A percentile compares a stretch with the other conserved stretches of the same genome.
Evolutionary conservation across 2,113 vertebrate species (phyloP).

Genomic region (Mesoclemmys tuberculata): DNA sequence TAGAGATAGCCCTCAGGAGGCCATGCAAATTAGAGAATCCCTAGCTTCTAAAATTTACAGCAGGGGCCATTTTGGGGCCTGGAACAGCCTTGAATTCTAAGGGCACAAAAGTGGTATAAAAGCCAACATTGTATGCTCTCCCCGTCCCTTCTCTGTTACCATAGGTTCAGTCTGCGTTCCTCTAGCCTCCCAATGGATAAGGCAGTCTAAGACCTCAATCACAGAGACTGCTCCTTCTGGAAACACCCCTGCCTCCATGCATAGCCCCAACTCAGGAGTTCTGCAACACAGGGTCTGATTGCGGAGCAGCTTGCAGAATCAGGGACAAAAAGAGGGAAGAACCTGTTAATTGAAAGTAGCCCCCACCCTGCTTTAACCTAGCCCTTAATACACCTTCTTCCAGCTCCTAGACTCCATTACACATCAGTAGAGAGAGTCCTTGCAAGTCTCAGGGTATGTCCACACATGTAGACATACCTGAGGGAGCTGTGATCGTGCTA

Average conservation of each 20-base stretch:
- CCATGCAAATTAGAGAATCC: neutral
- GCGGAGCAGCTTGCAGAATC: neutral
- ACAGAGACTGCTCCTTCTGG: neutral
- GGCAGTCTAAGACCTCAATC: neutral
- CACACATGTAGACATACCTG: neutral
- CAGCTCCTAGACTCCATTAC: neutral
- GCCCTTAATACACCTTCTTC: neutral
- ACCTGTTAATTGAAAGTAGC: neutral
- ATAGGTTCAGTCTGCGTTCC: neutral
- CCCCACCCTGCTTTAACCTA: no score
- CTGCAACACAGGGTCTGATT: neutral
- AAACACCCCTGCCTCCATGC: neutral
- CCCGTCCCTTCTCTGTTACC: neutral
- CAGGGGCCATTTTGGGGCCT: neutral
- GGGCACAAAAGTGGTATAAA: neutral
- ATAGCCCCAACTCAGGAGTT: neutral
- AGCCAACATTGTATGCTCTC: neutral
- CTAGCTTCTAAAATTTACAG: neutral
- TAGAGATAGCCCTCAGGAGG: neutral
- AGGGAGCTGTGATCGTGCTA: neutral
- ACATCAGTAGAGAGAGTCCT: neutral
- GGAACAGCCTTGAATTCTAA: neutral
- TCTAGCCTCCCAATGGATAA: neutral
- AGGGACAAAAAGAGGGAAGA: neutral
- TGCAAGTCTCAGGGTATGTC: neutral